These are phyloP conservation scores for Lagria hirta DNA, from an alignment of 2,888 invertebrate species.

Conservation along the genomic window DNA sequence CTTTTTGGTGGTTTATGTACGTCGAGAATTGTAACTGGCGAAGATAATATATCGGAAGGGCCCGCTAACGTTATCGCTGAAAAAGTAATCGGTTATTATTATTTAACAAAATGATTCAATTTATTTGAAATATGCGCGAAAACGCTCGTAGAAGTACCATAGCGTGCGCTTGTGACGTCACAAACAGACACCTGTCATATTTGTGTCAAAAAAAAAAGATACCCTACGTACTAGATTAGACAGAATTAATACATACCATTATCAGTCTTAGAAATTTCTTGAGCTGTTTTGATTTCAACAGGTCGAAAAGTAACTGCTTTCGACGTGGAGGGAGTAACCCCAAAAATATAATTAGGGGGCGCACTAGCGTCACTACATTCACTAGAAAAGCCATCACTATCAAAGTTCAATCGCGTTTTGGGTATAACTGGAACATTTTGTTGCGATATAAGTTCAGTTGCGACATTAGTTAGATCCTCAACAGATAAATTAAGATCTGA, in stretches of 20 bases:
- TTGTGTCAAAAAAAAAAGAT: too few relatives aligned
- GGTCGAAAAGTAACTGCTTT: slow-evolving; percentile 8
- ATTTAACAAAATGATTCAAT: too few relatives aligned
- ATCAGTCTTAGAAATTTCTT: neutral
- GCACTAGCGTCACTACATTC: slow-evolving; percentile 48
- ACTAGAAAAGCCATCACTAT: slow-evolving; percentile 52
- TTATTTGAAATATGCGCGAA: too few relatives aligned
- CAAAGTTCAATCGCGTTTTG: slow-evolving; percentile 38
- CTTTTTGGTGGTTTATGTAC: slow-evolving; percentile 50
- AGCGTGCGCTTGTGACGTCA: too few relatives aligned
- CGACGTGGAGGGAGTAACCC: slow-evolving; percentile 37
- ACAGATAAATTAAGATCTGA: slow-evolving; percentile 54
- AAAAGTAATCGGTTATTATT: too few relatives aligned
- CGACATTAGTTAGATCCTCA: slow-evolving; percentile 54
- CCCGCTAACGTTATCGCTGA: too few relatives aligned
- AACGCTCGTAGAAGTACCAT: too few relatives aligned
- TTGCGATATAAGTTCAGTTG: slow-evolving; percentile 52
- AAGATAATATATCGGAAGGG: too few relatives aligned
- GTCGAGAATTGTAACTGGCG: slow-evolving; percentile 3
- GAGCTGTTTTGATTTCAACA: neutral
- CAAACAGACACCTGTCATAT: too few relatives aligned
- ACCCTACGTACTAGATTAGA: neutral
- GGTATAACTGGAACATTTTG: slow-evolving; percentile 39
- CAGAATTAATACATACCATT: neutral
- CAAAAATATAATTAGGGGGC: too few relatives aligned